A percentile compares a stretch with the other conserved stretches of the same genome.
phyloP scores from a whole-genome alignment of 2,888 invertebrate species.

The Cantharis flavilabris region DNA sequence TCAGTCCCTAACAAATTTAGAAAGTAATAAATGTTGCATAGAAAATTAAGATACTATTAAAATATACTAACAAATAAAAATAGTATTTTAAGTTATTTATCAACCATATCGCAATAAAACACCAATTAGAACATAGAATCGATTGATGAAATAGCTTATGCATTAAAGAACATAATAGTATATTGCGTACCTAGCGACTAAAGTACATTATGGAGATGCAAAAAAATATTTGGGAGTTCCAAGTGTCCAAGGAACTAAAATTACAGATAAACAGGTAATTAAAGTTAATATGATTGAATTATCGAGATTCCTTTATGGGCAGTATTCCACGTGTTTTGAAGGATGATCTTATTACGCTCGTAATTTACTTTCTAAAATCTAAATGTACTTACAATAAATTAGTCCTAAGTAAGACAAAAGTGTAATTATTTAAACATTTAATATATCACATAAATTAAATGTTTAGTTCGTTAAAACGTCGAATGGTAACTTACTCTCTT shows the following conservation, averaged over 20 bases:
- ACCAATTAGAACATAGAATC: too few relatives aligned
- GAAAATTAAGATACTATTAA: neutral
- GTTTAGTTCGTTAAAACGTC: neutral
- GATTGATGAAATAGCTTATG: too few relatives aligned
- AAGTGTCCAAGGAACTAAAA: too few relatives aligned
- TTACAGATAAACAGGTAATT: too few relatives aligned
- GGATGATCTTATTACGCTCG: neutral
- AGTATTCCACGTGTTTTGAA: neutral
- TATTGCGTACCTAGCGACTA: too few relatives aligned
- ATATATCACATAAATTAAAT: neutral
- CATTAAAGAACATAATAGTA: too few relatives aligned
- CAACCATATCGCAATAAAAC: neutral
- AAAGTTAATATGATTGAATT: too few relatives aligned
- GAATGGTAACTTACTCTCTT: slow-evolving; percentile 16
- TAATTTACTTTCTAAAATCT: neutral
- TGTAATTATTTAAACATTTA: neutral
- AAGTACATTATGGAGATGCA: too few relatives aligned
- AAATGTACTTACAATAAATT: neutral
- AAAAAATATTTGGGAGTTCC: too few relatives aligned
- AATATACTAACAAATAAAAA: neutral
- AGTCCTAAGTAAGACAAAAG: neutral
- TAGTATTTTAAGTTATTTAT: neutral
- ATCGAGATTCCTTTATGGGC: neutral
- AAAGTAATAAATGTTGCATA: neutral
- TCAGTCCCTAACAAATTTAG: neutral